Conservation (phyloP, 2,113 vertebrate species). For the Hystrix brachyura region DNA sequence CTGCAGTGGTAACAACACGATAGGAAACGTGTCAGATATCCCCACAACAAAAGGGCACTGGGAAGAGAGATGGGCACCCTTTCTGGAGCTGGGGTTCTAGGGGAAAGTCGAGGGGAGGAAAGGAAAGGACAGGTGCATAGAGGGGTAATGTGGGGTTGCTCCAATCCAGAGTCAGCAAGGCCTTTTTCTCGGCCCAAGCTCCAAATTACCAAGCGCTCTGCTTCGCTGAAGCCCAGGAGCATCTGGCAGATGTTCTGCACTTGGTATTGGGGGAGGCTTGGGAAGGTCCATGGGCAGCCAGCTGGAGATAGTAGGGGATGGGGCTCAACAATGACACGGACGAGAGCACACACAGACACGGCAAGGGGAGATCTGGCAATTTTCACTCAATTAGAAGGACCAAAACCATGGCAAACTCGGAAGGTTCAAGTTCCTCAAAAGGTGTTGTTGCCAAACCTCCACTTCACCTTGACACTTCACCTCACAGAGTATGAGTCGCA, state of each 20-base stretch:
- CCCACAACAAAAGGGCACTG: background rate
- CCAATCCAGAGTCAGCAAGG: constrained; percentile 9
- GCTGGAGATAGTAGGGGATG: background rate
- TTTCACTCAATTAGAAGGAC: background rate
- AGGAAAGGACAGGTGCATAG: background rate
- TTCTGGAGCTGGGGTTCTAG: background rate
- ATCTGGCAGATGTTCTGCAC: background rate
- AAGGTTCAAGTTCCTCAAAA: constrained; percentile 33
- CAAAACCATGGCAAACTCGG: background rate
- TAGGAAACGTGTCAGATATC: constrained; percentile 27
- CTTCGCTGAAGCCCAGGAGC: background rate
- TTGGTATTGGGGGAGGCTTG: background rate
- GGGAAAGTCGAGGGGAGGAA: background rate
- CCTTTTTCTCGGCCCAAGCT: background rate
- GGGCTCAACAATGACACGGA: background rate
- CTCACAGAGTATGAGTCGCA: constrained; percentile 31
- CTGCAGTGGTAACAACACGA: background rate
- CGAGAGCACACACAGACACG: background rate
- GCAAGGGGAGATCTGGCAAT: constrained; percentile 65
- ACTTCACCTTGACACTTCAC: constrained; percentile 30
- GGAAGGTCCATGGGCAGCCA: constrained; percentile 31
- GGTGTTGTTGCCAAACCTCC: constrained; percentile 65
- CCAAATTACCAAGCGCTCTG: background rate
- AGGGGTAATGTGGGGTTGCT: background rate
- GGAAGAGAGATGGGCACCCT: background rate